Conservation (phyloP, 2,888 invertebrate species). For the Tiliacea aurago region DNA sequence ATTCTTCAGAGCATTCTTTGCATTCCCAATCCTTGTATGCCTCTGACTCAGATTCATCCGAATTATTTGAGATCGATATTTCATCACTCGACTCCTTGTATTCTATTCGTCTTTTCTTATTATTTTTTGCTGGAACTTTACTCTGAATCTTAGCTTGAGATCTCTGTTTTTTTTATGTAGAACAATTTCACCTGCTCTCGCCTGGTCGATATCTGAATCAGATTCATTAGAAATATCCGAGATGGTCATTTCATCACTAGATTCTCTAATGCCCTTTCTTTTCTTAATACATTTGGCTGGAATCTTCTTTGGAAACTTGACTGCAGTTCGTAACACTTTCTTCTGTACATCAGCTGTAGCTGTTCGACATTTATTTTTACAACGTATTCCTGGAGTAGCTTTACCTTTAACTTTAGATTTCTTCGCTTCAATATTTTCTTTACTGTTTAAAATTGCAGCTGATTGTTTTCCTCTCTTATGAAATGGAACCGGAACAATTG, state of each 20-base stretch:
- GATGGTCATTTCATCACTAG: conserved; percentile 4
- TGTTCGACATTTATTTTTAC: conserved; percentile 33
- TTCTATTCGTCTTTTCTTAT: no score
- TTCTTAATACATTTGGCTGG: background rate
- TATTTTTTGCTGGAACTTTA: no score
- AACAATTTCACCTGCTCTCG: background rate
- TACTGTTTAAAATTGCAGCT: conserved; percentile 10
- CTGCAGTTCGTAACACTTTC: background rate
- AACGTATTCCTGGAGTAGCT: conserved; percentile 46
- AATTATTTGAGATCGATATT: no score
- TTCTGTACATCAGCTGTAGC: conserved; percentile 17
- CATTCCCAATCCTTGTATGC: no score
- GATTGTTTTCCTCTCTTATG: conserved; percentile 15
- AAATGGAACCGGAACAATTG: conserved; percentile 49
- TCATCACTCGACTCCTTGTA: no score
- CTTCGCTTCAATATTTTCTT: conserved; percentile 51
- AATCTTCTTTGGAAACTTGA: background rate
- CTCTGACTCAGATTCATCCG: no score
- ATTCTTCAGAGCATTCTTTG: no score
- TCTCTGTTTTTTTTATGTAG: conserved; percentile 14
- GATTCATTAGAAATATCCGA: conserved; percentile 9
- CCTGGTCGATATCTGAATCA: conserved; percentile 1
- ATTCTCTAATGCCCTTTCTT: background rate
- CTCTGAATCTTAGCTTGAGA: no score
- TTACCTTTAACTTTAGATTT: conserved; percentile 46